Percentiles rank a stretch among this genome's conserved stretches.
phyloP scores from a whole-genome alignment of 1,140 invertebrate genomes.

The Platorchestia sp. region DNA sequence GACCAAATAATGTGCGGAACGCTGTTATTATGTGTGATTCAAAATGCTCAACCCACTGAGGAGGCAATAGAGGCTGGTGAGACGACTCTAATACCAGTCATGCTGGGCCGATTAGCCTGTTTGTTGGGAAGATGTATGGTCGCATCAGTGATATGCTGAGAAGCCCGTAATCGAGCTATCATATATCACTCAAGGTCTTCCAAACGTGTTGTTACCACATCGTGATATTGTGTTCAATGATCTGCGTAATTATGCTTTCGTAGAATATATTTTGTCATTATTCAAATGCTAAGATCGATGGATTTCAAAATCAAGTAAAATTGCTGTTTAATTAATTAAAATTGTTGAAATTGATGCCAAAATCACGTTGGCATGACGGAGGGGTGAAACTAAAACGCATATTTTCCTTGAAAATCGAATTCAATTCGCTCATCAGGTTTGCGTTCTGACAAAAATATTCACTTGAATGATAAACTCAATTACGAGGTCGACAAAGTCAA shows the following conservation, averaged over 20 bases:
- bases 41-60: not conserved
- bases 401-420: too few species aligned
- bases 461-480: too few species aligned
- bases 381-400: too few species aligned
- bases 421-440: too few species aligned
- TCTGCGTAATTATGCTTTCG: not conserved
- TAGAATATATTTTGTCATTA: not conserved
- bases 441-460: too few species aligned
- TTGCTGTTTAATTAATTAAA: too few species aligned
- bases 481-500: too few species aligned
- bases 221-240: not conserved
- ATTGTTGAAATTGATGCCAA: too few species aligned
- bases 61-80: not conserved
- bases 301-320: too few species aligned
- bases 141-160: not conserved
- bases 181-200: not conserved
- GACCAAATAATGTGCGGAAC: not conserved
- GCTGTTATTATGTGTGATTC: not conserved
- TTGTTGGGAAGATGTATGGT: not conserved
- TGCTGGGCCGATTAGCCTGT: not conserved
- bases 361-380: too few species aligned
- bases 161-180: not conserved
- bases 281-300: too few species aligned
- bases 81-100: not conserved
- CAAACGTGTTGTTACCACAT: not conserved